Conservation (phyloP, 2,113 vertebrate species). For the Sorex fumeus region DNA sequence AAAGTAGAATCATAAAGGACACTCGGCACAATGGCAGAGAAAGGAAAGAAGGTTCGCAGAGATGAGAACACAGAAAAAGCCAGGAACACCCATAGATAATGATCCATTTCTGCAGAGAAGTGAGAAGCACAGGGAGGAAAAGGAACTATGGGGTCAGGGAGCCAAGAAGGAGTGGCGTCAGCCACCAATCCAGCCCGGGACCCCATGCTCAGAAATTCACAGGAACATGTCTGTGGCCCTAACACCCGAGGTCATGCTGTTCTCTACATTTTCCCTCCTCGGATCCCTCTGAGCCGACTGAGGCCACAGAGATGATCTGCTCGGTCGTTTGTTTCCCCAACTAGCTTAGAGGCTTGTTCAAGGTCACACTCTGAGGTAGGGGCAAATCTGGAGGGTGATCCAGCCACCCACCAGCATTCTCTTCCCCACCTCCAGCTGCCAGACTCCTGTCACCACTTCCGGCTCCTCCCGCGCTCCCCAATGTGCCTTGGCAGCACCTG, state of each 20-base stretch:
- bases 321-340: not conserved
- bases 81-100: not conserved
- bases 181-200: not conserved
- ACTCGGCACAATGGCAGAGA: not conserved
- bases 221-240: not conserved
- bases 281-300: not conserved
- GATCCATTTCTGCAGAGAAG: not conserved
- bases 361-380: not conserved
- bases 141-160: accelerated
- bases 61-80: not conserved
- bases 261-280: not conserved
- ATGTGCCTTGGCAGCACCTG: constrained; percentile 63
- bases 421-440: not conserved
- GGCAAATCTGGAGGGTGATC: not conserved
- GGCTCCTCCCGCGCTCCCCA: not conserved
- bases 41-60: not conserved
- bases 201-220: not conserved
- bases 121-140: not conserved
- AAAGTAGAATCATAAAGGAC: not conserved
- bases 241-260: not conserved
- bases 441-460: not conserved
- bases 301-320: not conserved
- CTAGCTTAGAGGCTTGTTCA: not conserved
- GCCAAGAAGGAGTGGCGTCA: too few relatives aligned
- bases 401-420: not conserved